Evolutionary conservation across 2,888 invertebrate species (phyloP), one percentile per base, ranked within the genome.

Genomic region (Belgica antarctica): DNA sequence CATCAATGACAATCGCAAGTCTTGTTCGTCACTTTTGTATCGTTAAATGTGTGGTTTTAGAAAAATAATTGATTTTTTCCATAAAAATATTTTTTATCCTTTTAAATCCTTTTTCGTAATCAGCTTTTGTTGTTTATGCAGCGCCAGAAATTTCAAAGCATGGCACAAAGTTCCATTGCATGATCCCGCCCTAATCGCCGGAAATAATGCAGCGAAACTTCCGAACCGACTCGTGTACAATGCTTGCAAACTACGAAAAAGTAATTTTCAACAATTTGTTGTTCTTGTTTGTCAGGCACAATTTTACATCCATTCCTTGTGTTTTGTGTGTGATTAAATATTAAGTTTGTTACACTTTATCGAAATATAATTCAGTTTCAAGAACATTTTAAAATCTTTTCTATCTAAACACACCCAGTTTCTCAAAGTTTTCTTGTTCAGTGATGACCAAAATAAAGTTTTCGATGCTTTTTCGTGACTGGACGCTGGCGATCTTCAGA

Each of bases 271-370:
- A 59, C 12, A 19, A 25, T 59, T 22, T 8, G 19, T 52, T 59
- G 5, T 59, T 59, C 59, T 22, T 52, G 24, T 52, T 24, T 59
- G n/a, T 59, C 59, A 59, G 59, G 59, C 59, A 59, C 59, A 59
- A 59, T 59, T 59, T 59, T 59, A 17, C 59, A 27, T 59, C 59
- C 59, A 59, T 59, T 59, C 59, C 59, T 59, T 59, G 59, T 59
- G 59, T 24, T 59, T n/a, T n/a, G n/a, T n/a, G n/a, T 59, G 19
- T 59, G 4, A 27, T 7, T 59, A 12, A 27, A 2, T 59, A 5
- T 59, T 27, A 5, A 24, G n/a, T n/a, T n/a, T n/a, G n/a, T n/a
- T n/a, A n/a, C n/a, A 46, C 12, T 22, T 5, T 52, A 8, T 15
- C 27, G 27, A 59, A 59, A 59, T 59, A 15, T 28, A 62, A 52